Evolutionary conservation across 2,888 invertebrate species (phyloP), one percentile per base, ranked within the genome.

Genomic region (Lampropteryx suffumata): DNA sequence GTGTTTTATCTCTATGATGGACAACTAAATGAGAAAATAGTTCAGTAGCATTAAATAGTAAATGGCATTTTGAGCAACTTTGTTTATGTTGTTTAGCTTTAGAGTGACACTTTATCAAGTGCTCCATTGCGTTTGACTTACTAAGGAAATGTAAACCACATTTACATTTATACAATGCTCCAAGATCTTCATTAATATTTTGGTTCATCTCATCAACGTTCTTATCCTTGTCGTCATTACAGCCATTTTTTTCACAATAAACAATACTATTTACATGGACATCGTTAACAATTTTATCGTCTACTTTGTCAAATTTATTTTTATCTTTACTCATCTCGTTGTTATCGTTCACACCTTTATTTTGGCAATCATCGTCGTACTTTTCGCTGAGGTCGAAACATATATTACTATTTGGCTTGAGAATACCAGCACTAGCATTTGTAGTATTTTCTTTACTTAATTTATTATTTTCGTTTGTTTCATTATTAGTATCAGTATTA

Each of bases 131-230:
- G 57, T 67, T 71, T n/a, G 34, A 12, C 57, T 70, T 59, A 26
- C 76, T 69, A 40, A 82, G 50, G 62, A 77, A 85, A 64, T 83
- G 73, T 44, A 84, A 66, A 2, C 77, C 83, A 65, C 84, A 86
- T 2, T 45, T 40, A 60, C 84, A 86, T 67, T 76, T 82, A 59
- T 76, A 84, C 47, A 85, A 55, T 49, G 59, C 70, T 10, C 61
- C 68, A 26, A 26, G n/a, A 0, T 42, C 33, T 37, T 29, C 24
- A 42, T 14, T n/a, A 10, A 27, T n/a, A 46, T 45, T 65, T 50
- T 46, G 63, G 17, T 41, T 27, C 41, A 10, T 29, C 10, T 17
- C 27, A 45, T 21, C 36, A 7, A 42, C 12, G 39, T 28, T 10
- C 1, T 32, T 24, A 6, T 11, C 13, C 0, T 14, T 24, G 29